These are phyloP conservation scores for Paramuricea clavata DNA, from an alignment of 92 coral and sea anemone genomes.

Conservation along the genomic window DNA sequence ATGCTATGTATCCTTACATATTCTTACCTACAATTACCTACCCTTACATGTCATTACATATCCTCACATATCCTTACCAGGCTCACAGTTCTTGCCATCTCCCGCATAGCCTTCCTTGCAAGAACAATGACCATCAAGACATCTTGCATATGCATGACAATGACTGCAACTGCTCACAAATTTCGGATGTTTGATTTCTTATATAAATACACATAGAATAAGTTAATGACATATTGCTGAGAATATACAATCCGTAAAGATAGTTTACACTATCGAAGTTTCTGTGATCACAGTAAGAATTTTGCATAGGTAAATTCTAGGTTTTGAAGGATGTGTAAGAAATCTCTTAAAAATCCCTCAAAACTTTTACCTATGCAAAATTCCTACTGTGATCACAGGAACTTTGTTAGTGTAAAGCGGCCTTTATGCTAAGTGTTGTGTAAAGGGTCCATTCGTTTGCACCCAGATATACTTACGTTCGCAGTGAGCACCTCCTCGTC, in stretches of 20 bases:
- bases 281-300: too few relatives aligned
- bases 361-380: too few relatives aligned
- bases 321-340: too few relatives aligned
- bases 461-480: constrained; percentile 70
- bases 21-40: too few relatives aligned
- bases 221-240: background rate
- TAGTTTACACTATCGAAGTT: background rate
- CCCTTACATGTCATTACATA: too few relatives aligned
- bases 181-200: background rate
- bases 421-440: background rate
- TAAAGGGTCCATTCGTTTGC: background rate
- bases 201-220: background rate
- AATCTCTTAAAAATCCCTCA: too few relatives aligned
- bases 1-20: too few relatives aligned
- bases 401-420: too few relatives aligned
- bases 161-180: constrained; percentile 13
- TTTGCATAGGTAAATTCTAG: too few relatives aligned
- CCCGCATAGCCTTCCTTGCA: constrained; percentile 44
- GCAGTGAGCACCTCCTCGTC: constrained; percentile 80
- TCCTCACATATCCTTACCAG: background rate
- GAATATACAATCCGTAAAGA: background rate
- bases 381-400: too few relatives aligned
- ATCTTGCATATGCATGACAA: constrained; percentile 46
- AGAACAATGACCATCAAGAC: constrained; percentile 33
- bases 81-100: constrained; percentile 26